phyloP scores from a whole-genome alignment of 2,888 invertebrate genomes.

The Keiferia lycopersicella region DNA sequence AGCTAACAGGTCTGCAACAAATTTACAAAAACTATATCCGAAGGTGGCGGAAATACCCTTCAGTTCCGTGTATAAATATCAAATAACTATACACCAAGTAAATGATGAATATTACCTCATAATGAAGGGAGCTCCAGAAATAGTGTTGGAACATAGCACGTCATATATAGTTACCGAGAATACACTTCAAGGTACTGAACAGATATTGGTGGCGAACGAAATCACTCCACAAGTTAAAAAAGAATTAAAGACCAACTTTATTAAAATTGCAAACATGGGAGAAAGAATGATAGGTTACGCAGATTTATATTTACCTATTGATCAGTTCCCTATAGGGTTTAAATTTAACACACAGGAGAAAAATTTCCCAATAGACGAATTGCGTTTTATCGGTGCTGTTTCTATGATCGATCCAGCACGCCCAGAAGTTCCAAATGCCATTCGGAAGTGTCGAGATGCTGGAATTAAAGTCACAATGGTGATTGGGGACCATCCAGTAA shows the following conservation, averaged over 20 bases:
- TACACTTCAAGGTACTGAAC: neutral
- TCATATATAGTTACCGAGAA: neutral
- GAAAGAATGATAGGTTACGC: slow-evolving; percentile 94
- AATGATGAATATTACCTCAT: slow-evolving; percentile 80
- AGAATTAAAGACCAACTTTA: slow-evolving; percentile 84
- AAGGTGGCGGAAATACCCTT: slow-evolving; percentile 85
- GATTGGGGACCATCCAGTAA: slow-evolving; percentile 88
- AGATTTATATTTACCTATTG: slow-evolving; percentile 83
- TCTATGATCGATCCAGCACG: slow-evolving; percentile 88
- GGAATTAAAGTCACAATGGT: slow-evolving; percentile 88
- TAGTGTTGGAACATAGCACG: slow-evolving; percentile 84
- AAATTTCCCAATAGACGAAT: slow-evolving; percentile 85
- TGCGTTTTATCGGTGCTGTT: slow-evolving; percentile 83
- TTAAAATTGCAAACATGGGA: slow-evolving; percentile 91
- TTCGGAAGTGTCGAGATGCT: slow-evolving; percentile 84
- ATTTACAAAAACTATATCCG: slow-evolving; percentile 72
- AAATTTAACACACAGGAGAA: slow-evolving; percentile 79
- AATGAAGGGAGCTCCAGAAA: slow-evolving; percentile 90
- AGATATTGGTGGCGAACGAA: slow-evolving; percentile 74
- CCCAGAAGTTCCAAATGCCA: slow-evolving; percentile 84
- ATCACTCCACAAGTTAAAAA: slow-evolving; percentile 68
- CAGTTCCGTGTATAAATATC: slow-evolving; percentile 86
- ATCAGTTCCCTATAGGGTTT: slow-evolving; percentile 74
- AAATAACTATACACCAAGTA: slow-evolving; percentile 85
- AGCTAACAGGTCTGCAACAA: slow-evolving; percentile 78